Evolutionary conservation across 2,113 vertebrate genomes (phyloP).

Genomic region (Plotosus lineatus): DNA sequence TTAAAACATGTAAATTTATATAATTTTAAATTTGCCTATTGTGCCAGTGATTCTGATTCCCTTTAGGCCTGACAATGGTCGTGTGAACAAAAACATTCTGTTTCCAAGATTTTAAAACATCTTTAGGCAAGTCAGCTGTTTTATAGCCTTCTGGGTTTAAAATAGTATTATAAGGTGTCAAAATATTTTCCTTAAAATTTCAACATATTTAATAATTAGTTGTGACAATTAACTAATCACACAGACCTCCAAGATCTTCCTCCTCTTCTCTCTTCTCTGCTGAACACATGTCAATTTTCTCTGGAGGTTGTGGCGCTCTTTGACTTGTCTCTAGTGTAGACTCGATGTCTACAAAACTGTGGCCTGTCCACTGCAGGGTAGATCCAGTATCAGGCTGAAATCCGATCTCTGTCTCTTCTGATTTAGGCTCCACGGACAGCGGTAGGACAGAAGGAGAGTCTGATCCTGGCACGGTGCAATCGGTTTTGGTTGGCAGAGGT

Average conservation of each 20-base stretch:
- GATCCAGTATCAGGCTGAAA: slow-evolving; percentile 63
- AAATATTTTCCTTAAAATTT: neutral
- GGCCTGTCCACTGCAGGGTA: slow-evolving; percentile 65
- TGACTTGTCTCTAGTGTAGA: slow-evolving; percentile 66
- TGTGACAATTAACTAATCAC: neutral
- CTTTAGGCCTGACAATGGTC: neutral
- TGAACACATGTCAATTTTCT: slow-evolving; percentile 11
- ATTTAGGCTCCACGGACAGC: slow-evolving; percentile 53
- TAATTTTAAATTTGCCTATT: neutral
- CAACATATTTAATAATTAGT: neutral
- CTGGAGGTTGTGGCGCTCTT: slow-evolving; percentile 54
- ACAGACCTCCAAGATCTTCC: slow-evolving; percentile 79
- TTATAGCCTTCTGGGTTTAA: neutral
- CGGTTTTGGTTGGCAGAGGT: neutral
- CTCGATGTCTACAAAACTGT: slow-evolving; percentile 50
- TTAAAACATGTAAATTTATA: neutral
- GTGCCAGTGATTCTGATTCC: neutral
- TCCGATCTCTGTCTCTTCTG: slow-evolving; percentile 39
- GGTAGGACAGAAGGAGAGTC: slow-evolving; percentile 47
- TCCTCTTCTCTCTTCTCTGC: slow-evolving; percentile 64
- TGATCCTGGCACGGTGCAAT: neutral
- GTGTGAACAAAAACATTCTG: neutral
- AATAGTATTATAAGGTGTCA: neutral
- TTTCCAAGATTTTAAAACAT: neutral
- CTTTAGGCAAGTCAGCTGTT: neutral